A percentile compares a stretch with the other conserved stretches of the same genome.
phyloP scores from a whole-genome alignment of 2,888 invertebrate genomes.

The Drosophila merina region DNA sequence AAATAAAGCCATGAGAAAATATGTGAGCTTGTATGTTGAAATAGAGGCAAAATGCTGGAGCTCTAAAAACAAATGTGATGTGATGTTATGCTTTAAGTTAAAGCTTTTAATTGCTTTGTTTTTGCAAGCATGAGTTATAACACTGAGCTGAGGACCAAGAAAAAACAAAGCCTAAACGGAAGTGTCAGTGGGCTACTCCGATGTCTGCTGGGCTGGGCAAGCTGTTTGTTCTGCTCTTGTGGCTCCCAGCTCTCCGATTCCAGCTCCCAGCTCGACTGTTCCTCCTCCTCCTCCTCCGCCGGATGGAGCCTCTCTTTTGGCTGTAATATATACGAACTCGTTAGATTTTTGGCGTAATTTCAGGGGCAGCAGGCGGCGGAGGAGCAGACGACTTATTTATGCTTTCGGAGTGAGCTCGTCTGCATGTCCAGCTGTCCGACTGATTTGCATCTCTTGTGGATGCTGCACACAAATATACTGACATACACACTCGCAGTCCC shows the following conservation, averaged over 20 bases:
- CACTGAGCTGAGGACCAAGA: conserved; percentile 17
- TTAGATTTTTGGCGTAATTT: conserved; percentile 43
- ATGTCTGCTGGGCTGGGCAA: conserved; percentile 68
- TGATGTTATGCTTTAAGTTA: conserved; percentile 48
- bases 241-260: conserved; percentile 33
- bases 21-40: conserved; percentile 7
- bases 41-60: conserved; percentile 5
- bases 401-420: conserved; percentile 48
- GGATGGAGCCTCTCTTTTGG: conserved; percentile 23
- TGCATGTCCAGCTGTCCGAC: conserved; percentile 62
- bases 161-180: conserved; percentile 70
- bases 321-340: conserved; percentile 64
- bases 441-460: conserved; percentile 74
- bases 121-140: conserved; percentile 46
- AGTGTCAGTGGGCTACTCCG: conserved; percentile 68
- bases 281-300: background rate
- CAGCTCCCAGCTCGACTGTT: conserved; percentile 19
- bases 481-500: conserved; percentile 3
- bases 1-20: conserved; percentile 59
- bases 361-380: conserved; percentile 24
- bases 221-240: conserved; percentile 66
- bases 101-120: conserved; percentile 73
- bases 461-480: conserved; percentile 26
- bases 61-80: conserved; percentile 31
- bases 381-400: conserved; percentile 73